Base-by-base conservation (phyloP, 1,140 invertebrate genomes). In the Heliconius melpomene region DNA sequence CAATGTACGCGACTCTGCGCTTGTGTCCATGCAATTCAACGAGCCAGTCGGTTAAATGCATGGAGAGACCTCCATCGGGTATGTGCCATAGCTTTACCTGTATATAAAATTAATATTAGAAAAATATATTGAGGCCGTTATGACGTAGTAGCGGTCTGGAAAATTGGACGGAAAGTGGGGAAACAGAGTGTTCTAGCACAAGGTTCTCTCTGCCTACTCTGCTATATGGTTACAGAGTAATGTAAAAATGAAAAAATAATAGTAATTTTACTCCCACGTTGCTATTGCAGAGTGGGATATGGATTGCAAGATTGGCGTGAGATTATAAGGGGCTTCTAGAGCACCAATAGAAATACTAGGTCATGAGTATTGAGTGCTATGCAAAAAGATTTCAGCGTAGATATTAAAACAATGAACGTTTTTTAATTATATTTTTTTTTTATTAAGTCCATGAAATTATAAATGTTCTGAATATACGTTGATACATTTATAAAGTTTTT, bases 31-130 rank as follows among this genome's bases (percentile, higher is more conserved):
- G 96, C 11, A 99, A 93, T 88, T 99, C 98, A 26, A 98, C 97
- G 71, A 98, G 91, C 95, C 98, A 98, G 60, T 99, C 98, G 1
- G 96, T 97, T 32, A 98, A 90, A 88, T 98, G 97, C 86, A 96
- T 96, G 1, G 96, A 96, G 2, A 98, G 92, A 2, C 98, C 98
- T 16, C 96, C 97, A 86, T 99, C 98, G 9, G 98, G 98, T 83
- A 99, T 98, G 87, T 98, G 97, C 98, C 98, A 98, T 84, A 98
- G 88, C 94, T 98, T 98, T 32, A 98, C 96, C 97, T 97, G 9
- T 93, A 57, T 23, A 72, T 29, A 1, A 78, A 32, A 52, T 16
- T 9, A n/a, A n/a, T 72, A 40, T 72, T 18, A 36, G 8, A 72
- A 32, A 72, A 26, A 36, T 36, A 36, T 36, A 36, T 36, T 36